Evolutionary conservation across 2,888 invertebrate genomes (phyloP).

Genomic region (Euplexia lucipara): DNA sequence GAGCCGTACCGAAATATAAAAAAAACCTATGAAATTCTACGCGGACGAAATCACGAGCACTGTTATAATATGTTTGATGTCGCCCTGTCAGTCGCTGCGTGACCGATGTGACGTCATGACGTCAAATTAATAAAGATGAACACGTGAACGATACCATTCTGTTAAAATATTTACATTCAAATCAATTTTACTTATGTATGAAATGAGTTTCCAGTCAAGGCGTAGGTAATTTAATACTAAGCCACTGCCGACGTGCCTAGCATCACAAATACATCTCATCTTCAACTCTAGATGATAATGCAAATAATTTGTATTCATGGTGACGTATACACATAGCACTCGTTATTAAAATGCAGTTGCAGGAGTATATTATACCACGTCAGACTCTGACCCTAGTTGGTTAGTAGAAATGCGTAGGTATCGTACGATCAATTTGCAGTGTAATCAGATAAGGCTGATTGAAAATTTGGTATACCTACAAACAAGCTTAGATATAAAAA

Average conservation of each 20-base stretch:
- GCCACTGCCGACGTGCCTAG: constrained; percentile 8
- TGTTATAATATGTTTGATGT: too few relatives aligned
- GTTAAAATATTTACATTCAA: too few relatives aligned
- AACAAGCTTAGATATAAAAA: too few relatives aligned
- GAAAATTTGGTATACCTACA: neutral
- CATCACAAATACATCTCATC: constrained; percentile 17
- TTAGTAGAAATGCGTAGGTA: neutral
- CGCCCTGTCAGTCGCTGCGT: too few relatives aligned
- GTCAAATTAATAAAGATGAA: too few relatives aligned
- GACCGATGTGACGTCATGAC: too few relatives aligned
- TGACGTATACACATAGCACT: constrained; percentile 20
- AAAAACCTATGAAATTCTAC: too few relatives aligned
- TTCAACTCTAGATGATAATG: constrained; percentile 6
- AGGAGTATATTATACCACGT: neutral
- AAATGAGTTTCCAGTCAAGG: constrained; percentile 2
- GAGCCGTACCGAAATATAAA: too few relatives aligned
- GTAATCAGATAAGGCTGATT: neutral
- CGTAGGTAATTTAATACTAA: constrained; percentile 11
- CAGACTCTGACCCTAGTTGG: neutral
- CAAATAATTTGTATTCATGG: constrained; percentile 27
- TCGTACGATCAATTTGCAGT: neutral
- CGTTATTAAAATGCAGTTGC: constrained; percentile 13
- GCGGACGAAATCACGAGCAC: too few relatives aligned
- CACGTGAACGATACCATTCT: too few relatives aligned
- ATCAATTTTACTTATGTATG: neutral